Evolutionary conservation across 1,140 invertebrate species (phyloP).

Genomic region (Drosophila azteca): DNA sequence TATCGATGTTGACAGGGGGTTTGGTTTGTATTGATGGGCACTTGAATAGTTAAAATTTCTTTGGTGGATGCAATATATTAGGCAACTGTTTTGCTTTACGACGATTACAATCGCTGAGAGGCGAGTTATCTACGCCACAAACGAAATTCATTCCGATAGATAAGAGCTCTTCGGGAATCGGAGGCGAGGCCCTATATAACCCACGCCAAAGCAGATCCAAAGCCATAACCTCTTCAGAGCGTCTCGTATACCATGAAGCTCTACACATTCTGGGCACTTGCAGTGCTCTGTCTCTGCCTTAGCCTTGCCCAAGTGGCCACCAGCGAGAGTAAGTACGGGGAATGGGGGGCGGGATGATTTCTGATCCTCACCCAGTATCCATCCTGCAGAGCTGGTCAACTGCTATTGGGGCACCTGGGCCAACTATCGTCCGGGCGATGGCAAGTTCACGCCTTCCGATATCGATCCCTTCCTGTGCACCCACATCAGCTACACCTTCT

Average conservation of each 20-base stretch:
- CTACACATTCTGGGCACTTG: slow-evolving; percentile 28
- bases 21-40: not conserved
- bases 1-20: not conserved
- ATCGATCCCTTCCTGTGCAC: slow-evolving; percentile 88
- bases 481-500: slow-evolving; percentile 89
- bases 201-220: not conserved
- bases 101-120: slow-evolving; percentile 16
- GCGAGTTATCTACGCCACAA: slow-evolving; percentile 13
- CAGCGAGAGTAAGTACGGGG: slow-evolving; percentile 48
- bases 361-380: rapidly evolving
- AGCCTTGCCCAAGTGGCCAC: slow-evolving; percentile 26
- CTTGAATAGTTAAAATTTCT: slow-evolving; percentile 8
- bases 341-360: not conserved
- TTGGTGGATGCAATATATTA: slow-evolving; percentile 50
- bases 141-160: slow-evolving; percentile 9
- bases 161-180: slow-evolving; percentile 19
- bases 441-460: slow-evolving; percentile 85
- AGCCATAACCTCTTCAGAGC: slow-evolving; percentile 7
- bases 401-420: slow-evolving; percentile 88
- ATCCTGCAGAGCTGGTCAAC: slow-evolving; percentile 85
- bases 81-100: slow-evolving; percentile 21
- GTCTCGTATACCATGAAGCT: slow-evolving; percentile 43
- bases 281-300: slow-evolving; percentile 40
- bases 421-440: slow-evolving; percentile 85
- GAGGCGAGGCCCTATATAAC: slow-evolving; percentile 49